Evolutionary conservation across 2,888 invertebrate genomes (phyloP), one percentile per base, ranked within the genome.

Genomic region (Lordiphosa fenestrarum): DNA sequence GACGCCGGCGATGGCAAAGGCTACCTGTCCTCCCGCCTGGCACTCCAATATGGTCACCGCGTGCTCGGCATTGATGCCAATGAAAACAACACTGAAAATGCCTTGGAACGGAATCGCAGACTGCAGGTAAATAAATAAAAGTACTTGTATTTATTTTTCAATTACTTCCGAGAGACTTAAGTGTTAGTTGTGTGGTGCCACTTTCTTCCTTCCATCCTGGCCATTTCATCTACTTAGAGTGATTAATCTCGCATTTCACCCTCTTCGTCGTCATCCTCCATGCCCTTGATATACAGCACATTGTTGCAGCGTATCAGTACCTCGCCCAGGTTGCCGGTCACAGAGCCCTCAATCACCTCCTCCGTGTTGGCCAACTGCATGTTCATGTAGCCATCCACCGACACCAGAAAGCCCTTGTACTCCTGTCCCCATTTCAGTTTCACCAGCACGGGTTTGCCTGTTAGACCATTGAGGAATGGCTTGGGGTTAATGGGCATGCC

Each of bases 401-500:
- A 98, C 0, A 99, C 99, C 35, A 99, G 91, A 78, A 97, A 95
- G 10, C 99, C 99, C 92, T 98, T 98, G 90, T 99, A 99, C 90
- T 99, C 99, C 90, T 99, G 99, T 30, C 99, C 99, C 99, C 99
- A 99, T 89, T 99, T 99, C 64, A 99, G 91, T 90, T 99, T 99
- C 2, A 99, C 98, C 89, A 98, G 93, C 38, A 99, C 98, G 39
- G 98, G 95, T 91, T 99, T 99, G 12, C 99, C 99, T 1, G 98
- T 99, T 46, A 99, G 92, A 87, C 96, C 96, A 91, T 99, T 99
- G 53, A 99, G 92, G 90, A 98, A 99, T 65, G 99, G 99, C 92
- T 99, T 99, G 4, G 99, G 99, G 91, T 99, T 99, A 88, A 99
- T 95, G 76, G 98, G 98, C 95, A 97, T 96, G 90, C 95, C 94